Evolutionary conservation across 1,140 invertebrate species (phyloP).

Genomic region (Polyergus mexicanus): DNA sequence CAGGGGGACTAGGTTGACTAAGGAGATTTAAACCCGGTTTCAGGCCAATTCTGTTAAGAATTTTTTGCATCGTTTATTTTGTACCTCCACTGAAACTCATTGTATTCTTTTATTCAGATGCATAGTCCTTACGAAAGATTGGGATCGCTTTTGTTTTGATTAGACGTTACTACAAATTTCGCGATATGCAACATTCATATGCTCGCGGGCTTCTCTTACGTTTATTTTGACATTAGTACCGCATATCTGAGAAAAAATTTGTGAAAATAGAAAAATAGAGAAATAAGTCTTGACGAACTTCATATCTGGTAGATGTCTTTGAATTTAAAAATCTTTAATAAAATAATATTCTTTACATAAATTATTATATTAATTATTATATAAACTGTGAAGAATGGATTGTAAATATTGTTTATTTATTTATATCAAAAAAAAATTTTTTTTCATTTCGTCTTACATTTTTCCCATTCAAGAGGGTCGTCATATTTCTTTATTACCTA

Average conservation of each 20-base stretch:
- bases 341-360: conserved; percentile 2
- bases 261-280: not conserved
- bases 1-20: conserved; percentile 43
- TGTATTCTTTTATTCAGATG: conserved; percentile 47
- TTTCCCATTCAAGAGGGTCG: not conserved
- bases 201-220: not conserved
- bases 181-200: not conserved
- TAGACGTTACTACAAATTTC: not conserved
- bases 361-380: not conserved
- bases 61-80: conserved; percentile 67
- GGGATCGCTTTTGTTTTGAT: not conserved
- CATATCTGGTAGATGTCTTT: too few species aligned
- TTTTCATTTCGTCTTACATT: conserved; percentile 1
- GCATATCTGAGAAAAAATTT: not conserved
- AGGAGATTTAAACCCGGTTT: conserved; percentile 76
- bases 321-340: too few species aligned
- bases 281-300: not conserved
- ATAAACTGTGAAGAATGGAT: too few species aligned
- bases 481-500: not conserved
- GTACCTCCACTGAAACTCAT: conserved; percentile 11
- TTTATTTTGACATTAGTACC: not conserved
- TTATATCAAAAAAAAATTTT: not conserved
- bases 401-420: not conserved
- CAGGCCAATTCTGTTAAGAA: conserved; percentile 65
- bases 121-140: not conserved